Evolutionary conservation across 2,113 vertebrate species (phyloP).

Genomic region (Sinocyclocheilus rhinocerous): DNA sequence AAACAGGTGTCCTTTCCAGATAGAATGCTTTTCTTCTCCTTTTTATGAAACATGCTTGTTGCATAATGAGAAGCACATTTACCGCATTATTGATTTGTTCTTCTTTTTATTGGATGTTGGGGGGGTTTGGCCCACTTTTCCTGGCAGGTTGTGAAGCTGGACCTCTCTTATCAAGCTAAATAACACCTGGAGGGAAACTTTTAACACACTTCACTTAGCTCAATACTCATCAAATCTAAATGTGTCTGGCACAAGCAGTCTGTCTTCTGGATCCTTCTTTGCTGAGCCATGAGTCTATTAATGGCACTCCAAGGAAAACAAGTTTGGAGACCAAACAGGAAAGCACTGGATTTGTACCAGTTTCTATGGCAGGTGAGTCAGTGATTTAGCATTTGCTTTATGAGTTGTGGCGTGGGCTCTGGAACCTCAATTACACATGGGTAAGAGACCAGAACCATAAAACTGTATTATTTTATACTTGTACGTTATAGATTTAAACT

Average conservation of each 20-base stretch:
- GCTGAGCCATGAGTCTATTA: slow-evolving; percentile 18
- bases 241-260: slow-evolving; percentile 37
- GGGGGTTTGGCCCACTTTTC: background rate
- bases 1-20: too few species aligned
- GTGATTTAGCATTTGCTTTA: slow-evolving; percentile 43
- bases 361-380: slow-evolving; percentile 52
- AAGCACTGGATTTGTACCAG: slow-evolving; percentile 49
- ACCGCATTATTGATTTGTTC: too few species aligned
- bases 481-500: background rate
- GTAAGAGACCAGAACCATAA: slow-evolving; percentile 25
- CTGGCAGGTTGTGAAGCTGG: slow-evolving; percentile 13
- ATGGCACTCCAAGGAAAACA: slow-evolving; percentile 56
- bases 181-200: slow-evolving; percentile 45
- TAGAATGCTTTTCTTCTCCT: too few species aligned
- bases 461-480: background rate
- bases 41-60: too few species aligned
- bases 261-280: slow-evolving; percentile 33
- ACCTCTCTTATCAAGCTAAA: slow-evolving; percentile 46
- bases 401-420: slow-evolving; percentile 22
- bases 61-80: too few species aligned
- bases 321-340: slow-evolving; percentile 50
- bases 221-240: slow-evolving; percentile 49
- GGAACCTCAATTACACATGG: slow-evolving; percentile 31
- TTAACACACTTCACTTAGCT: slow-evolving; percentile 43
- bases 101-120: too few species aligned